Conservation (phyloP, 2,797 vertebrate species). For the Pempheris klunzingeri region DNA sequence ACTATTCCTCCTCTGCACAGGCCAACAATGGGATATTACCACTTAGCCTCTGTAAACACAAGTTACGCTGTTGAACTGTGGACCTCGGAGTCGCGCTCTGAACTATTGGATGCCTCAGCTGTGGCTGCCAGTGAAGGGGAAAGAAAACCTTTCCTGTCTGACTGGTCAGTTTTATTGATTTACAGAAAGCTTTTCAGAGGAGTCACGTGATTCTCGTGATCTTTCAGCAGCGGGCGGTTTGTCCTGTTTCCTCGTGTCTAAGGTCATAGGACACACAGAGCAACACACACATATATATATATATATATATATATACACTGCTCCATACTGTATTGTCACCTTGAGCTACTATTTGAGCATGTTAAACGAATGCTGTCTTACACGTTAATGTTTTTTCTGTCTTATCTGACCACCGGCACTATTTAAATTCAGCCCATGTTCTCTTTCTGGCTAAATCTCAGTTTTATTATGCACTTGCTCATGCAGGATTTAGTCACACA, state of each 20-base stretch:
- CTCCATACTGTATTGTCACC: constrained; percentile 2
- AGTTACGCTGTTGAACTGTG: constrained; percentile 77
- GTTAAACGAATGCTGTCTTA: constrained; percentile 22
- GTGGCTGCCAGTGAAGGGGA: constrained; percentile 45
- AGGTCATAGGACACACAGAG: constrained; percentile 40
- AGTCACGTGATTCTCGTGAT: constrained; percentile 59
- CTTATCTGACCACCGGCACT: constrained; percentile 45
- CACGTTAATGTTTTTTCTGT: constrained; percentile 23
- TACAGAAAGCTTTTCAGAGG: constrained; percentile 66
- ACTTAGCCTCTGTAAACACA: constrained; percentile 82
- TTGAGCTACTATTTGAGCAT: constrained; percentile 15
- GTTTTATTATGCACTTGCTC: constrained; percentile 66
- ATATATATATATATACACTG: background rate
- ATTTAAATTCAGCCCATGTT: constrained; percentile 47
- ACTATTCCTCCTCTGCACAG: constrained; percentile 65
- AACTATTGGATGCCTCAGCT: constrained; percentile 53
- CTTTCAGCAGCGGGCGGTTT: constrained; percentile 39
- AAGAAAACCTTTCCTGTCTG: constrained; percentile 44
- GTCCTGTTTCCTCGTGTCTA: constrained; percentile 21
- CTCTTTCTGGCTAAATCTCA: constrained; percentile 52
- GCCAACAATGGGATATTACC: constrained; percentile 73
- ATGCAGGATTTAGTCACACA: constrained; percentile 71
- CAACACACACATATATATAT: constrained; percentile 1
- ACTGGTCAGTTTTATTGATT: constrained; percentile 77
- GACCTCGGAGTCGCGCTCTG: constrained; percentile 61